Evolutionary conservation across 2,888 invertebrate species (phyloP), one percentile per base, ranked within the genome.

Genomic region (Pammene fasciana): DNA sequence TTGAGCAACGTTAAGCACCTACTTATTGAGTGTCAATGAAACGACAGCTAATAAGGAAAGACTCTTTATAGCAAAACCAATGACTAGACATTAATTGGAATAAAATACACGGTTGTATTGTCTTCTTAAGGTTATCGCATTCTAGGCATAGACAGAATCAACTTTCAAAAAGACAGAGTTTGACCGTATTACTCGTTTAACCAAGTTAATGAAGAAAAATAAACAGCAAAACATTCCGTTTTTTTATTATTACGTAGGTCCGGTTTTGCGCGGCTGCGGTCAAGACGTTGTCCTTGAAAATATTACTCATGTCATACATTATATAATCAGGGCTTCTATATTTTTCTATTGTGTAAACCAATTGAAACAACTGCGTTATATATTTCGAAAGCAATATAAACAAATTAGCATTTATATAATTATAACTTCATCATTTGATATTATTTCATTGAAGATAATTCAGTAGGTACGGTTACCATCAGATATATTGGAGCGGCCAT

Each of bases 1-100:
- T 73, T 74, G 72, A 68, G 65, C 74, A 78, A 79, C 76, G 75
- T 78, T 71, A 74, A 72, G 70, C 34, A 36, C 50, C 38, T 48
- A 38, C 10, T 56, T 34, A 55, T 54, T 36, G 65, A 59, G 38
- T 60, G 65, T 34, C 38, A 52, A 52, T 65, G 64, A 43, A 45
- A 59, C 48, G 45, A 7, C 45, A 11, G 18, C 46, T 36, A 62
- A 62, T 62, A 62, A 62, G 62, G 62, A 52, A n/a, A 52, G 52
- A n/a, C 50, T 62, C 18, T 41, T 52, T 62, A 41, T 41, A 52
- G 50, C 62, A 14, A 62, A 50, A 62, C 62, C 18, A 62, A 55
- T 50, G 38, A n/a, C 38, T 62, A 18, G 14, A 2, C 18, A 41
- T 41, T 62, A n/a, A 62, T 52, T 52, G 5, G 62, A 62, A 52